phyloP scores from a whole-genome alignment of 2,888 invertebrate species.

The Nemurella pictetii region DNA sequence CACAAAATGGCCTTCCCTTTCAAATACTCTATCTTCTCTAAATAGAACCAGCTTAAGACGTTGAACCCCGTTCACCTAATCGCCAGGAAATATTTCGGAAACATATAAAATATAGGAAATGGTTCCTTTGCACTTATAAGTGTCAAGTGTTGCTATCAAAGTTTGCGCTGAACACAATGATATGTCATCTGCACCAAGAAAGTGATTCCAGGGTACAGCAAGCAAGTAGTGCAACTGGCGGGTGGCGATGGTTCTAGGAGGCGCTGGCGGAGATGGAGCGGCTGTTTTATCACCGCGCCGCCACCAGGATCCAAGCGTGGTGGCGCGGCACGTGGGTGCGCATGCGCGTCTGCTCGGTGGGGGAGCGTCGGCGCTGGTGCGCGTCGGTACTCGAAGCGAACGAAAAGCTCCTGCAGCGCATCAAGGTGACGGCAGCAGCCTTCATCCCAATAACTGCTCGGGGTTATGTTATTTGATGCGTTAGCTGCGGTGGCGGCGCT shows the following conservation, averaged over 20 bases:
- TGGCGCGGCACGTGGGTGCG: conserved; percentile 49
- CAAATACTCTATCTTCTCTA: too few species aligned
- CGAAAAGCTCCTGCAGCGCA: conserved; percentile 42
- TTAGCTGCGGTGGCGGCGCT: too few species aligned
- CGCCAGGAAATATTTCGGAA: too few species aligned
- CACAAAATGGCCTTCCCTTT: too few species aligned
- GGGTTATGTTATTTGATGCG: neutral
- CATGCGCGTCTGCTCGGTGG: conserved; percentile 40
- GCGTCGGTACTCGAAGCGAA: conserved; percentile 44
- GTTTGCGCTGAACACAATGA: neutral
- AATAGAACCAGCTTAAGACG: too few species aligned
- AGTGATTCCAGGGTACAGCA: neutral
- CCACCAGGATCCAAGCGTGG: conserved; percentile 50
- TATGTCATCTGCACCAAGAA: neutral
- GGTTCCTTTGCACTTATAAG: too few species aligned
- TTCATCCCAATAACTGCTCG: neutral
- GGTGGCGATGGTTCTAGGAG: neutral
- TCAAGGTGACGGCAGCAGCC: too few species aligned
- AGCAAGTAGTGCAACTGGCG: neutral
- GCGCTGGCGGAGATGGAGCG: conserved; percentile 31
- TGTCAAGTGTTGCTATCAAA: neutral
- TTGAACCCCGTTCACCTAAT: too few species aligned
- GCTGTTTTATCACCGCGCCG: conserved; percentile 46
- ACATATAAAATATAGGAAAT: too few species aligned
- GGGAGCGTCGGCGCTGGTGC: conserved; percentile 43